These are phyloP conservation scores for Listrodromus nycthemerus DNA, from an alignment of 2,888 invertebrate genomes.

Conservation along the genomic window DNA sequence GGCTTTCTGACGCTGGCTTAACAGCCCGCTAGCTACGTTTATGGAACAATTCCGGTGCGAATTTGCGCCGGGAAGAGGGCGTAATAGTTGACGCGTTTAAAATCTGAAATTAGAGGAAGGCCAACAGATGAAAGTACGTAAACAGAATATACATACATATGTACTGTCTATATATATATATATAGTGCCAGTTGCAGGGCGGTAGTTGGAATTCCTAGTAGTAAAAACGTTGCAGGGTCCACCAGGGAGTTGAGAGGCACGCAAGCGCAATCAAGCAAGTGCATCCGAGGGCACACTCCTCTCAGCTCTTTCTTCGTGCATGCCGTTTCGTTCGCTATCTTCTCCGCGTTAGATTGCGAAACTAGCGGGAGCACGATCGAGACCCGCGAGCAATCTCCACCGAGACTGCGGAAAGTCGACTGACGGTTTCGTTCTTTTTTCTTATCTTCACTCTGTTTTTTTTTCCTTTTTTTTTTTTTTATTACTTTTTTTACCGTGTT, in stretches of 20 bases:
- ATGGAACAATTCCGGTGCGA: conserved; percentile 47
- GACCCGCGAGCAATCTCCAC: conserved; percentile 52
- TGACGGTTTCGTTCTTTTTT: conserved; percentile 12
- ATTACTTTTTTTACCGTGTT: not conserved
- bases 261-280: conserved; percentile 39
- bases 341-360: conserved; percentile 43
- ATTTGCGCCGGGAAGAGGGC: conserved; percentile 19
- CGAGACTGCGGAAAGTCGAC: conserved; percentile 50
- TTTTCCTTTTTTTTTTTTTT: conserved; percentile 9
- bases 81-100: conserved; percentile 31
- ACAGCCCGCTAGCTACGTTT: conserved; percentile 31
- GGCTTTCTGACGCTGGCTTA: conserved; percentile 42
- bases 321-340: conserved; percentile 15
- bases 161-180: not conserved
- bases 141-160: conserved; percentile 8
- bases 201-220: conserved; percentile 20
- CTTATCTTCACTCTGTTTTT: conserved; percentile 3
- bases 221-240: conserved; percentile 40
- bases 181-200: not conserved
- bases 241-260: conserved; percentile 25
- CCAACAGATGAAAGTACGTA: conserved; percentile 11
- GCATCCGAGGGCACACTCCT: conserved; percentile 14
- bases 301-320: conserved; percentile 18
- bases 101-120: conserved; percentile 29
- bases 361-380: conserved; percentile 26